These are phyloP conservation scores for Notamacropus eugenii DNA, from an alignment of 2,797 vertebrate genomes.

Conservation along the genomic window DNA sequence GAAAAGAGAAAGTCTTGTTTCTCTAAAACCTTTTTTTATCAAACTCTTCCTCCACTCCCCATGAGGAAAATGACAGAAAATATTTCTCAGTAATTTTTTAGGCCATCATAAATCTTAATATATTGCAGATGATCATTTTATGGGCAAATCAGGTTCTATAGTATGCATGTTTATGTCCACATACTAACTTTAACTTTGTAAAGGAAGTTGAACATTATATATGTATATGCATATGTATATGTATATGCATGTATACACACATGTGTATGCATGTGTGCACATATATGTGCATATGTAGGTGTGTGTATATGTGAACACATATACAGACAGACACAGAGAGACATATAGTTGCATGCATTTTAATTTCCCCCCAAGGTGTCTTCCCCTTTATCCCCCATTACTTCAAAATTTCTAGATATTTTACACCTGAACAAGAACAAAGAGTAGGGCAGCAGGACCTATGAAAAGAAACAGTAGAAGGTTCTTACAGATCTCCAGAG, in stretches of 20 bases:
- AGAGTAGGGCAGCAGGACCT: conserved; percentile 40
- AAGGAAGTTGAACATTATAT: conserved; percentile 22
- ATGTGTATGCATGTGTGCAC: background rate
- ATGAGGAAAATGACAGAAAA: background rate
- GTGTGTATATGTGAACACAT: background rate
- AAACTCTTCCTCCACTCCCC: background rate
- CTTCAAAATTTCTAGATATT: conserved; percentile 57
- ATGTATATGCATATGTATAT: background rate
- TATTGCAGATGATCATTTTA: background rate
- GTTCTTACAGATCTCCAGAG: conserved; percentile 52
- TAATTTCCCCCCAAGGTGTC: conserved; percentile 20
- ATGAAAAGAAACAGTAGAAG: conserved; percentile 35
- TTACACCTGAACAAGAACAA: conserved; percentile 35
- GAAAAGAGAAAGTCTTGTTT: conserved; percentile 45
- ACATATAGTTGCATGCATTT: background rate
- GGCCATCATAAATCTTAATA: conserved; percentile 12
- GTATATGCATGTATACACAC: too few relatives aligned
- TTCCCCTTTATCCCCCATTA: background rate
- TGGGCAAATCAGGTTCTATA: conserved; percentile 38
- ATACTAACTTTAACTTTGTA: conserved; percentile 34
- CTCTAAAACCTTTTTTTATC: background rate
- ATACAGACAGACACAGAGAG: background rate
- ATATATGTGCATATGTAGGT: background rate
- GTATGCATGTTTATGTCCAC: conserved; percentile 25
- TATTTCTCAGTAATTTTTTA: background rate